Conservation (phyloP, 2,797 vertebrate species). For the Clarias fuscus region DNA sequence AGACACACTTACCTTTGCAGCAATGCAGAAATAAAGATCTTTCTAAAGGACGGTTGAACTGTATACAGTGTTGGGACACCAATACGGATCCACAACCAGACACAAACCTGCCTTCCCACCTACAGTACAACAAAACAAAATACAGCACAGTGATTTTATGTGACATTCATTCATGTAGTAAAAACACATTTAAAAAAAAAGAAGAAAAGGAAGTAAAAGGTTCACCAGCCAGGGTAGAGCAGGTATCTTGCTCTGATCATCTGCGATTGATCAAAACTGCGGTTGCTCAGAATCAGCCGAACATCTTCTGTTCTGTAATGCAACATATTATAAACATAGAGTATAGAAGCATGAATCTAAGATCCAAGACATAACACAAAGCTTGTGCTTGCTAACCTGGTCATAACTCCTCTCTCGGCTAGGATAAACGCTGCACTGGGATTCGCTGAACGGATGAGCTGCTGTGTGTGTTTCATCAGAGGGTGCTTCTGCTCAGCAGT, state of each 20-base stretch:
- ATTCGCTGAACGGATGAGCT: conserved; percentile 88
- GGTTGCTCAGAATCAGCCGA: conserved; percentile 86
- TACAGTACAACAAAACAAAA: conserved; percentile 64
- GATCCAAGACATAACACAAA: conserved; percentile 45
- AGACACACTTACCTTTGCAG: conserved; percentile 77
- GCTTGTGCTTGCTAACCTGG: conserved; percentile 74
- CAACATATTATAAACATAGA: neutral
- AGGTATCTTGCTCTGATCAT: conserved; percentile 92
- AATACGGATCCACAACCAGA: conserved; percentile 80
- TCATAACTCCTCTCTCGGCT: conserved; percentile 88
- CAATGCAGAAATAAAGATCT: conserved; percentile 83
- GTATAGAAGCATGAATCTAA: conserved; percentile 4
- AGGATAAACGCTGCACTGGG: conserved; percentile 84
- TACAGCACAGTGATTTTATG: neutral
- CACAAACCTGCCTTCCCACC: conserved; percentile 86
- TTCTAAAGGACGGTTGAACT: conserved; percentile 88
- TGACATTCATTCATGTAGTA: conserved; percentile 36
- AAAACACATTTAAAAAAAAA: neutral
- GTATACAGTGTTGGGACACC: conserved; percentile 83
- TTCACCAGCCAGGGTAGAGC: conserved; percentile 95
- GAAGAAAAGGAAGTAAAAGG: neutral
- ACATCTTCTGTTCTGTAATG: conserved; percentile 87
- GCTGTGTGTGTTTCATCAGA: conserved; percentile 83
- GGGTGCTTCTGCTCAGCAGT: conserved; percentile 84
- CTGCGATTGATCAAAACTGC: conserved; percentile 83